Base-by-base conservation (phyloP, 2,113 vertebrate genomes). In the Empidonax traillii region DNA sequence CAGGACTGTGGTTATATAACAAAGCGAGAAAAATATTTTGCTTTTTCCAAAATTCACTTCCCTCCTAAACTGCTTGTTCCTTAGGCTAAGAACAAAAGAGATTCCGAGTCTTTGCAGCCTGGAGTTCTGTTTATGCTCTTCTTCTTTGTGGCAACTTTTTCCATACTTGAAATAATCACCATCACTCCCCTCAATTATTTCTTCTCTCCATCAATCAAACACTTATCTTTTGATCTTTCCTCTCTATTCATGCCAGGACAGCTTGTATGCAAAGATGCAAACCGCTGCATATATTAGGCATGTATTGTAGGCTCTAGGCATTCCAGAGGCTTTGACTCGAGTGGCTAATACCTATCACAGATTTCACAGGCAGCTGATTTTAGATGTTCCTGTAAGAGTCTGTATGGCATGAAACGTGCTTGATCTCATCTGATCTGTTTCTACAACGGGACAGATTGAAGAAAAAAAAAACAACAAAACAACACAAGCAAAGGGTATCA, bases 171-270 rank as follows among this genome's bases (percentile, higher is more conserved):
- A 90, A 24, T 89, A 69, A 96, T 93, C 81, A 85, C 3, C 39
- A 43, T 87, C 44, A 89, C 73, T 92, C 83, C 35, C 11, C 61
- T 84, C 83, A 92, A 86, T 90, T 93, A 94, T 44, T 87, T 90
- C 68, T 92, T 89, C 56, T 63, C 55, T 78, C 62, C 52, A 67
- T 90, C 86, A 81, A 78, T 86, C 52, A 62, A 74, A 84, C 28
- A 14, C 12, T 0, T 90, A 89, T 87, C 93, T 94, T 95, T 85
- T 93, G 88, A 96, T 97, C 94, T 91, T 83, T 73, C 71, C 78
- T 87, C 68, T 66, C 33, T 86, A 4, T 67, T 96, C 95, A 56
- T 81, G 94, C 81, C 2, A 1, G 77, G 67, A 85, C 90, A 92
- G 79, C 72, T 95, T 93, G 85, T 61, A 63, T 33, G 72, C 46